These are phyloP conservation scores for Crotalus viridis DNA, from an alignment of 2,113 vertebrate species.

Conservation along the genomic window DNA sequence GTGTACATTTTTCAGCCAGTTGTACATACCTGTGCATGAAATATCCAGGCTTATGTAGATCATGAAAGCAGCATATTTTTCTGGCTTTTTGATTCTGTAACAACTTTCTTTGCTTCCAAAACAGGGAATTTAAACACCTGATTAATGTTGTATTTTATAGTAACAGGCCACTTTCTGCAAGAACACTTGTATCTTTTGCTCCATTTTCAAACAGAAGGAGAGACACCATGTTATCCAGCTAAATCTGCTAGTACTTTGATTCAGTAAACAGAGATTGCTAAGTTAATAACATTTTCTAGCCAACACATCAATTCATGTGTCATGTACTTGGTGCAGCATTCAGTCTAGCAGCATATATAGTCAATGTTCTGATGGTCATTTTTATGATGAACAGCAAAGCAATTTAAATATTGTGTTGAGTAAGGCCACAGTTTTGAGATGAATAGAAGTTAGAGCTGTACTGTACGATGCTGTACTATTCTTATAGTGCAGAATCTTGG, in stretches of 20 bases:
- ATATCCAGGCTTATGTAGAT: not conserved
- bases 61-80: slow-evolving; percentile 22
- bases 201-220: slow-evolving; percentile 43
- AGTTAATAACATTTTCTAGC: slow-evolving; percentile 50
- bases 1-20: not conserved
- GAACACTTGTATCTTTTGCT: slow-evolving; percentile 34
- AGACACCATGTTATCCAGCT: slow-evolving; percentile 45
- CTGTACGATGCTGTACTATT: not conserved
- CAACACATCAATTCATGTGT: slow-evolving; percentile 42
- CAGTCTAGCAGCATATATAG: slow-evolving; percentile 46
- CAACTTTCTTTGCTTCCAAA: not conserved
- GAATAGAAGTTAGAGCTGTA: not conserved
- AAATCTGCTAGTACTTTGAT: slow-evolving; percentile 32
- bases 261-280: slow-evolving; percentile 48
- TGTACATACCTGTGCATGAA: not conserved
- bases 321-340: slow-evolving; percentile 25
- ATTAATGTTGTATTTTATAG: not conserved
- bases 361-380: slow-evolving; percentile 56
- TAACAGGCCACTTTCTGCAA: slow-evolving; percentile 2
- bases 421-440: not conserved
- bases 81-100: slow-evolving; percentile 29
- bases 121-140: not conserved
- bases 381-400: slow-evolving; percentile 54
- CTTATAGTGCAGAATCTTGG: not conserved
- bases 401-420: slow-evolving; percentile 4